Conservation (phyloP, 2,888 invertebrate species). For the Cerastoderma edule region DNA sequence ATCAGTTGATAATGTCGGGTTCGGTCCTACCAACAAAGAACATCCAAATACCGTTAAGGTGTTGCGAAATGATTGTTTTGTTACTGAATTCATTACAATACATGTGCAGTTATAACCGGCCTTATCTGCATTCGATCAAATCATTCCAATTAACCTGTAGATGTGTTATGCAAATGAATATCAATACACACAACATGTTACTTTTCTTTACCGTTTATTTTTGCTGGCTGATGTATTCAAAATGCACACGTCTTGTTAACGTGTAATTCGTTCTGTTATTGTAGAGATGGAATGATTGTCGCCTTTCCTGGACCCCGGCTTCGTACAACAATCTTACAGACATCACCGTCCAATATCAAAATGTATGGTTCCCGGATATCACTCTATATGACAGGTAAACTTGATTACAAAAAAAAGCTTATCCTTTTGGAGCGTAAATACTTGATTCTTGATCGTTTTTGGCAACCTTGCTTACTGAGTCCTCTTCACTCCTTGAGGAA, state of each 20-base stretch:
- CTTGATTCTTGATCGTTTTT: too few relatives aligned
- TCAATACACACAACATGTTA: background rate
- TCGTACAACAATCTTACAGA: constrained; percentile 49
- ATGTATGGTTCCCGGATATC: constrained; percentile 67
- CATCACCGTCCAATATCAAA: constrained; percentile 49
- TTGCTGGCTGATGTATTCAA: background rate
- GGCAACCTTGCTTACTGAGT: too few relatives aligned
- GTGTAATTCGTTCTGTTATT: background rate
- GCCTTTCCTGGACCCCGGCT: constrained; percentile 55
- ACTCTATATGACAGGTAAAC: constrained; percentile 69
- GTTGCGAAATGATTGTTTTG: too few relatives aligned
- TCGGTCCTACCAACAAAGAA: too few relatives aligned
- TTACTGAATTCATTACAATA: too few relatives aligned
- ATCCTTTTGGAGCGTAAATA: too few relatives aligned
- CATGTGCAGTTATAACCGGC: too few relatives aligned
- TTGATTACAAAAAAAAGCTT: too few relatives aligned
- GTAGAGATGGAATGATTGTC: constrained; percentile 68
- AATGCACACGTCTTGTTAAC: background rate
- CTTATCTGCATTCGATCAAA: background rate
- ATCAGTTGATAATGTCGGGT: too few relatives aligned
- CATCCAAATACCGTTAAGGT: too few relatives aligned
- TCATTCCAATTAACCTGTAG: background rate
- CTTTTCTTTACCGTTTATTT: background rate
- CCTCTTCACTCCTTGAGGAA: too few relatives aligned
- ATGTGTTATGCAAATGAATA: background rate